Evolutionary conservation across 1,140 invertebrate species (phyloP), one percentile per base, ranked within the genome.

Genomic region (Philaenus spumarius): DNA sequence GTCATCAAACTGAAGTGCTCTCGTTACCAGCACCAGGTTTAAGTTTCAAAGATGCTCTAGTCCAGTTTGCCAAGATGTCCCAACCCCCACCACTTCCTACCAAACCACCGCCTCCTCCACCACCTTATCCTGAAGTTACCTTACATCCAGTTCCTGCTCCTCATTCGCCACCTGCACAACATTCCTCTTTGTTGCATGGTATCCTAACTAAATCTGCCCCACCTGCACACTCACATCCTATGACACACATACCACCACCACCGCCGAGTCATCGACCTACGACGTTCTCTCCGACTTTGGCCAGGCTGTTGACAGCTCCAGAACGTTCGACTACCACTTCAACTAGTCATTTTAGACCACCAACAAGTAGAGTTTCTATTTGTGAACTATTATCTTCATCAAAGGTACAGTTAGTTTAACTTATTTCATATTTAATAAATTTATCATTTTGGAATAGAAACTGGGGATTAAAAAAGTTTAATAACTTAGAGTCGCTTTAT

Each of bases 11-110:
- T 14, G 50, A 61, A 23, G 19, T 24, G n/a, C 7, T 40, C 7
- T 12, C 45, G 17, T 47, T 35, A 43, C 56, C 43, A 19, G 54
- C 23, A 30, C 46, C 55, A 30, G 48, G 54, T 24, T 63, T 79
- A 58, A 84, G 82, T 57, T 89, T 86, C 68, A 87, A 87, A 68
- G 86, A 89, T 63, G 84, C 88, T 17, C 74, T 89, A n/a, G 79
- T 87, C 2, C 84, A 87, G 66, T 86, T 87, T 67, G 84, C 85
- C 1, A 87, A 85, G 70, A 60, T 73, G 60, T 69, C 66, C 43
- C 66, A 50, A 30, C 48, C 48, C 3, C 48, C 47, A 1, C 22
- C 43, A 19, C 19, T 26, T 19, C 43, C 46, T 11, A 17, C 40
- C 26, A 48, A 46, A 19, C 55, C 46, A 1, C 43, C 46, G 12